These are phyloP conservation scores for Malurus splendens DNA, from an alignment of 2,797 vertebrate genomes.

Conservation along the genomic window DNA sequence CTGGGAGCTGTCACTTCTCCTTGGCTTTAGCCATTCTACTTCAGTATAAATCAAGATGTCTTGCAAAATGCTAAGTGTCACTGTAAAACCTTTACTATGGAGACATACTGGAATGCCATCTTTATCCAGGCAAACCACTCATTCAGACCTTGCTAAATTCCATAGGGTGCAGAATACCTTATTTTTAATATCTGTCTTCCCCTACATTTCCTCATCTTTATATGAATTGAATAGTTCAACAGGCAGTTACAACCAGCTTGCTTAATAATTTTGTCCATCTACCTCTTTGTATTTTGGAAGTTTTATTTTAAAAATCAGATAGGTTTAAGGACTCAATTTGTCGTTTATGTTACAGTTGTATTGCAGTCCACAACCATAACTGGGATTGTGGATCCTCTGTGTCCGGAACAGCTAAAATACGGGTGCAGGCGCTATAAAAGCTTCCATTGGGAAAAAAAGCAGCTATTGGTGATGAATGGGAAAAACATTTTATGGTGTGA, in stretches of 20 bases:
- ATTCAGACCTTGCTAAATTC: background rate
- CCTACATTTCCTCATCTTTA: background rate
- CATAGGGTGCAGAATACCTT: background rate
- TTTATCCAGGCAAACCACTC: background rate
- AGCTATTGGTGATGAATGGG: slow-evolving; percentile 32
- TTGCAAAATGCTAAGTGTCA: background rate
- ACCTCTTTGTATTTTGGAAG: background rate
- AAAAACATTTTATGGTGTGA: slow-evolving; percentile 36
- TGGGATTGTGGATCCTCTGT: background rate
- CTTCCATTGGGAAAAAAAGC: background rate
- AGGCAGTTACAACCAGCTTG: background rate
- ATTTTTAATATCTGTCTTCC: background rate
- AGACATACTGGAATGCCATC: background rate
- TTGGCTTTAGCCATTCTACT: background rate
- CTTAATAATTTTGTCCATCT: background rate
- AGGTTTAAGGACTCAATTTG: background rate
- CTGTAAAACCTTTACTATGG: background rate
- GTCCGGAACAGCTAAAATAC: background rate
- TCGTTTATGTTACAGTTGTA: background rate
- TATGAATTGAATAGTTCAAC: background rate
- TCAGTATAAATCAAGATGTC: background rate
- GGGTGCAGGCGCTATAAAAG: slow-evolving; percentile 5
- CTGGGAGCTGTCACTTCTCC: background rate
- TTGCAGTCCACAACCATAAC: background rate
- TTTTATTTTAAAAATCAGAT: background rate